Evolutionary conservation across 2,888 invertebrate species (phyloP), one percentile per base, ranked within the genome.

Genomic region (Iselma pallidipennis): DNA sequence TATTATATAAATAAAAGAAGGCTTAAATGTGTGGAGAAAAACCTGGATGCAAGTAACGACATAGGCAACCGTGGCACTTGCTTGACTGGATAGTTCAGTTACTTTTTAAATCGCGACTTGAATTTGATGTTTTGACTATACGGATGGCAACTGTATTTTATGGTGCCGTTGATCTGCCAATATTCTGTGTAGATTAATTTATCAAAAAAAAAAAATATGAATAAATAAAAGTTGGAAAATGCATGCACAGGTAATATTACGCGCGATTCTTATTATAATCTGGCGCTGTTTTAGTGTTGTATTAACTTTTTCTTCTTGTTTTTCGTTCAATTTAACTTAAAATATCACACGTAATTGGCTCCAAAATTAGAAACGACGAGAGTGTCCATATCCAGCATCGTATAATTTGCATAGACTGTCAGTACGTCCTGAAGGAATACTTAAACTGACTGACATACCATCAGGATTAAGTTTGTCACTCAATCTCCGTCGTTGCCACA

Each of bases 401-500:
- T 94, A 95, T 74, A 94, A 87, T 85, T 94, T 95, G 85, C 93
- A 92, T 75, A 94, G 87, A 77, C 89, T 90, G 80, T 90, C 91
- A 61, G 88, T 86, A 78, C 88, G 86, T 80, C 87, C 88, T 51
- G 88, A 86, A 16, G 90, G 89, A 49, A 91, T 85, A 78, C 91
- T 88, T 53, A 86, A 84, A 71, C 84, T 85, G 53, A 86, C 85
- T 48, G 85, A 84, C 73, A 85, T 82, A 77, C 86, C 80, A 83
- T 90, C 86, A 83, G 87, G 80, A 85, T 87, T 85, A 83, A 88
- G 80, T 77, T 83, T 77, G 72, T 64, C 67, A 58, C 64, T 70
- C 16, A 75, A 83, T 74, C 89, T 88, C 78, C 91, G 86, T 73
- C 92, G 87, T 80, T 94, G 93, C 89, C 93, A 93, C 78, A 94